A percentile compares a stretch with the other conserved stretches of the same genome.
Evolutionary conservation across 2,113 vertebrate genomes (phyloP).

Genomic region (Fukomys damarensis): DNA sequence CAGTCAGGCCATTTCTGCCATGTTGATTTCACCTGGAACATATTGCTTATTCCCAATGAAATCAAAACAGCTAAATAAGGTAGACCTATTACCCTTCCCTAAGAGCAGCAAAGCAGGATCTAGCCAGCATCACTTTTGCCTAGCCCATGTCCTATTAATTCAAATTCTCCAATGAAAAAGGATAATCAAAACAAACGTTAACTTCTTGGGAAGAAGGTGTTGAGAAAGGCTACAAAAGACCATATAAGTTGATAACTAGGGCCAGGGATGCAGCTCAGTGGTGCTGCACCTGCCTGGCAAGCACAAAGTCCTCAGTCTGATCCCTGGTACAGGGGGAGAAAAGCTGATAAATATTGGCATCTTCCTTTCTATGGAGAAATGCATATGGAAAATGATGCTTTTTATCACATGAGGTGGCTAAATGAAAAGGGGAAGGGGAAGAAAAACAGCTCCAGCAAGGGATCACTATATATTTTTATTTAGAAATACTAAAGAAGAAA

Average conservation of each 20-base stretch:
- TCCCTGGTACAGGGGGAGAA: too few relatives aligned
- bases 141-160: background rate
- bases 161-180: background rate
- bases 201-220: background rate
- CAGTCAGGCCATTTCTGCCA: background rate
- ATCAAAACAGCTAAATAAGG: background rate
- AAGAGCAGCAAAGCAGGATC: background rate
- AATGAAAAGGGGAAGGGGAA: conserved; percentile 1
- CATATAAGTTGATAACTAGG: background rate
- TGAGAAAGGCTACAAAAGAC: background rate
- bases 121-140: background rate
- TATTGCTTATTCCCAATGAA: background rate
- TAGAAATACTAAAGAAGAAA: conserved; percentile 44
- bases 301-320: too few relatives aligned
- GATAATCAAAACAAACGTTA: background rate
- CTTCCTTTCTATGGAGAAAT: background rate
- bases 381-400: background rate
- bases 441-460: background rate
- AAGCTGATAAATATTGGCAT: background rate
- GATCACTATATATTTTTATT: background rate
- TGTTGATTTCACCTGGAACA: background rate
- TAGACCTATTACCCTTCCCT: background rate
- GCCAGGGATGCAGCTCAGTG: too few relatives aligned
- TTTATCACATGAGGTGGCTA: background rate
- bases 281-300: too few relatives aligned